Percentiles rank a stretch among this genome's conserved stretches.
phyloP scores from a whole-genome alignment of 2,888 invertebrate genomes.

The Sicus ferrugineus region DNA sequence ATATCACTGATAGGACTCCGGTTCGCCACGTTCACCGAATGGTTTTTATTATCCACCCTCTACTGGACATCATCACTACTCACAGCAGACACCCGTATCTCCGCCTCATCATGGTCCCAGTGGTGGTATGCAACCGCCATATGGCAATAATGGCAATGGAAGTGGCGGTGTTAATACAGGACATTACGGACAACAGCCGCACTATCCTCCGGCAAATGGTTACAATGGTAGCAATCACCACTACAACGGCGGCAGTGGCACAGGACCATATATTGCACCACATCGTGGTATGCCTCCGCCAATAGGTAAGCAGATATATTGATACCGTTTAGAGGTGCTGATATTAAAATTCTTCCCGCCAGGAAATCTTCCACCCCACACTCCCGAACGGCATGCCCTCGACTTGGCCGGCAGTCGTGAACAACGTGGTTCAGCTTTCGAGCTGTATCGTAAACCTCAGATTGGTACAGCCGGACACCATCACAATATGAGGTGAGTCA shows the following conservation, averaged over 20 bases:
- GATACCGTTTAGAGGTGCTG: no score
- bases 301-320: constrained; percentile 60
- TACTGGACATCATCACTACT: constrained; percentile 62
- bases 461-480: constrained; percentile 69
- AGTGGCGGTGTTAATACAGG: constrained; percentile 41
- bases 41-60: constrained; percentile 65
- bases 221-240: constrained; percentile 61
- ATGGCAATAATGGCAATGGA: constrained; percentile 48
- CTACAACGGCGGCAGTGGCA: constrained; percentile 60
- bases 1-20: constrained; percentile 54
- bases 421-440: constrained; percentile 93
- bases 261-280: constrained; percentile 61
- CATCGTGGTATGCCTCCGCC: constrained; percentile 63
- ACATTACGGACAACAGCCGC: constrained; percentile 59
- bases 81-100: constrained; percentile 57
- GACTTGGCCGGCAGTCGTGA: constrained; percentile 86
- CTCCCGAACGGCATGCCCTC: constrained; percentile 63
- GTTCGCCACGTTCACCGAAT: constrained; percentile 64
- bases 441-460: constrained; percentile 89
- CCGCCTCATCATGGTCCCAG: constrained; percentile 51
- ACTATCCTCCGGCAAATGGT: constrained; percentile 44
- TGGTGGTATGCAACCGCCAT: constrained; percentile 42
- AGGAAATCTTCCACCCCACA: constrained; percentile 63
- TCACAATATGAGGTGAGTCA: constrained; percentile 79
- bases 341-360: constrained; percentile 4